phyloP scores from a whole-genome alignment of 2,113 vertebrate species.

The Cyanoderma ruficeps region DNA sequence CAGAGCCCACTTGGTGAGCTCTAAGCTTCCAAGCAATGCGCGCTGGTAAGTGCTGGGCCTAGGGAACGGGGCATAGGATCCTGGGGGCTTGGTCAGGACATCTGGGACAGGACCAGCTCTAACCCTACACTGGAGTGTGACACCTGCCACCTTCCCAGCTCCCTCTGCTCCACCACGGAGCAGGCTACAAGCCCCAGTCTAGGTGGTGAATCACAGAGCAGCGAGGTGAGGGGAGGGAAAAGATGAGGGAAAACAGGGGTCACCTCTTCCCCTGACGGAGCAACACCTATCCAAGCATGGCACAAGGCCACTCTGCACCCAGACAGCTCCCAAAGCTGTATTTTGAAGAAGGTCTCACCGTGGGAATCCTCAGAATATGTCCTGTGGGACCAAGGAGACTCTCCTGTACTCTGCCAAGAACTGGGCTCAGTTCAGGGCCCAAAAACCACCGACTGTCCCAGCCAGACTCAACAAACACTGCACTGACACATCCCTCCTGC shows the following conservation, averaged over 20 bases:
- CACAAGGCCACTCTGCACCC: not conserved
- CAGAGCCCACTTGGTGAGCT: not conserved
- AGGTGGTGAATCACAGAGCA: not conserved
- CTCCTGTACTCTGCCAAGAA: not conserved
- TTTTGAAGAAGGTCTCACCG: not conserved
- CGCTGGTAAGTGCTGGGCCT: accelerated
- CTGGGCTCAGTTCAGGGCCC: not conserved
- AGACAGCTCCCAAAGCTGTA: not conserved
- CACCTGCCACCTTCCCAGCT: not conserved
- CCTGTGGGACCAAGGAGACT: not conserved
- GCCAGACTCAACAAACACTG: not conserved
- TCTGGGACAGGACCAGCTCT: not conserved
- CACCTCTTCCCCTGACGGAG: not conserved
- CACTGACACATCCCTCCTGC: not conserved
- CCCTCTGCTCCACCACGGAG: not conserved
- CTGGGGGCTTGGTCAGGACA: not conserved
- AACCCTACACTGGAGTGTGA: not conserved
- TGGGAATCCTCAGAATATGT: not conserved
- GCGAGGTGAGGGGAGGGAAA: not conserved
- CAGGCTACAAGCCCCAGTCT: not conserved
- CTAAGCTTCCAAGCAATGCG: accelerated
- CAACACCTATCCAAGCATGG: not conserved
- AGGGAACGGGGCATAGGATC: not conserved
- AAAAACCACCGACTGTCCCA: not conserved
- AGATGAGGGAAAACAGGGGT: not conserved